phyloP scores from a whole-genome alignment of 2,797 vertebrate species.

The Sylvia borin region DNA sequence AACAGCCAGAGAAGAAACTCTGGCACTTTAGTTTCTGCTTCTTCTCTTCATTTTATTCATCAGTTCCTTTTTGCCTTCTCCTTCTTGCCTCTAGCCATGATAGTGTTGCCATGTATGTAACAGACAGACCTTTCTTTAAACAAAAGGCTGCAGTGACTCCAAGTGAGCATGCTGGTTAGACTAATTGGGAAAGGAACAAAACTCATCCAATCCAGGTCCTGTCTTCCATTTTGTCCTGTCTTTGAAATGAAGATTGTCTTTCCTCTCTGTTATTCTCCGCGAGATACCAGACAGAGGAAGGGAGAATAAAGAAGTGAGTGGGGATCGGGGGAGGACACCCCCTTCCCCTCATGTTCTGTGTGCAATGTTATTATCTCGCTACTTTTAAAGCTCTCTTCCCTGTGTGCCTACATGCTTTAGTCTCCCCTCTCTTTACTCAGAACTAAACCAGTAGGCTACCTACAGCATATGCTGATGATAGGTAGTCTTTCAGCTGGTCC shows the following conservation, averaged over 20 bases:
- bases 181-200: neutral
- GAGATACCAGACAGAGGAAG: neutral
- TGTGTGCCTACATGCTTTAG: neutral
- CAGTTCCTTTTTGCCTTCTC: neutral
- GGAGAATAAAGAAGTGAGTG: neutral
- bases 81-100: neutral
- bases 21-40: neutral
- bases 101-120: neutral
- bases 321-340: neutral
- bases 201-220: neutral
- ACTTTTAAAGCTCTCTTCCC: conserved; percentile 5
- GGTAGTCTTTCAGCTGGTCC: conserved; percentile 28
- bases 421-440: conserved; percentile 8
- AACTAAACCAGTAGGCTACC: conserved; percentile 23
- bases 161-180: neutral
- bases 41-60: neutral
- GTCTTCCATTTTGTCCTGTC: neutral
- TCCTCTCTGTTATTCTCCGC: neutral
- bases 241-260: conserved; percentile 1
- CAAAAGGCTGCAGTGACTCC: neutral
- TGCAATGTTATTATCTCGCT: neutral
- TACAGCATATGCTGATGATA: neutral
- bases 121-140: neutral
- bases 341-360: neutral
- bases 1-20: conserved; percentile 7